Evolutionary conservation across 2,797 vertebrate genomes (phyloP).

Genomic region (Trichosurus vulpecula): DNA sequence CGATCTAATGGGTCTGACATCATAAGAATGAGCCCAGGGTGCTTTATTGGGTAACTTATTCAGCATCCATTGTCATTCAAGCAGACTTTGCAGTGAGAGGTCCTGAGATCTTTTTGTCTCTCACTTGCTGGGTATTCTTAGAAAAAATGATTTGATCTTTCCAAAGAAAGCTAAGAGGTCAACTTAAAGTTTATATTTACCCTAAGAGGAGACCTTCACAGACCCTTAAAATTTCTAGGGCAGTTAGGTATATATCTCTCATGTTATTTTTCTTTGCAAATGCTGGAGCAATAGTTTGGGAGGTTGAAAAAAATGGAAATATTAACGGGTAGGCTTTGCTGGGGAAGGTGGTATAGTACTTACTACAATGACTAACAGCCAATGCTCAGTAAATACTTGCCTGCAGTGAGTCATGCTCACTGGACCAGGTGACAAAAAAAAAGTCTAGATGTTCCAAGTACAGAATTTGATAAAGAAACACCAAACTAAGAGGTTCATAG

Average conservation of each 20-base stretch:
- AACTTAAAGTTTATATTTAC: neutral
- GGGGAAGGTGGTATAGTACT: neutral
- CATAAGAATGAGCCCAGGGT: neutral
- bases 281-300: neutral
- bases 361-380: neutral
- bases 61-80: neutral
- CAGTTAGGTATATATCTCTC: neutral
- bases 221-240: neutral
- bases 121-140: neutral
- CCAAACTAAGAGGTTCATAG: neutral
- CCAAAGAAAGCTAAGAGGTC: neutral
- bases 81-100: neutral
- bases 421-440: slow-evolving; percentile 21
- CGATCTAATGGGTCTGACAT: neutral
- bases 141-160: neutral
- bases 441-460: neutral
- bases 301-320: neutral
- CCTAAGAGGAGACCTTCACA: neutral
- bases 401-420: slow-evolving; percentile 57
- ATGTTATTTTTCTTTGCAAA: slow-evolving; percentile 23
- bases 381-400: slow-evolving; percentile 5
- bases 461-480: neutral
- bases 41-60: neutral
- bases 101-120: neutral
- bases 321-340: neutral